Percentiles rank a stretch among this genome's conserved stretches.
Conservation (phyloP, 2,888 invertebrate species). For the Ornithoptera alexandrae region DNA sequence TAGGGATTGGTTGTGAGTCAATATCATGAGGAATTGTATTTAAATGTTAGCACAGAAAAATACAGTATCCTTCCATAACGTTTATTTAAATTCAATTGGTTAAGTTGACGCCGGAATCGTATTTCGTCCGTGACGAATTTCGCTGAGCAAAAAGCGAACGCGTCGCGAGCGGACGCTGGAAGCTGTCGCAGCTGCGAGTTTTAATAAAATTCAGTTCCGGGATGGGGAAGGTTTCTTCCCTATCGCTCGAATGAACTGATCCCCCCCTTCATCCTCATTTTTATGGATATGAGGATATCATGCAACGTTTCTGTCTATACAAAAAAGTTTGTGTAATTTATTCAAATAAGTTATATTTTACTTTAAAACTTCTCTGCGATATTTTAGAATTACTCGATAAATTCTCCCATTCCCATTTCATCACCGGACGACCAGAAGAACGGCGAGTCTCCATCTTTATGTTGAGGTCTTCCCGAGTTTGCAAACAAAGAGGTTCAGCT, state of each 20-base stretch:
- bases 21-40: no score
- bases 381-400: no score
- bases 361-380: no score
- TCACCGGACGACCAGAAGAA: no score
- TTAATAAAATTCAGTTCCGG: constrained; percentile 25
- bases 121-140: not conserved
- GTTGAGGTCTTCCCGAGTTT: no score
- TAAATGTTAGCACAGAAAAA: no score
- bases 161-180: not conserved
- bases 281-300: not conserved
- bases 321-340: not conserved
- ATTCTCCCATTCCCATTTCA: no score
- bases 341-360: no score
- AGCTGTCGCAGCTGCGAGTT: constrained; percentile 23
- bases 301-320: not conserved
- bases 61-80: no score
- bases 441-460: no score
- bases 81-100: not conserved
- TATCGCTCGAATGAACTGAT: constrained; percentile 1
- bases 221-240: constrained; percentile 17
- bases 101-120: not conserved
- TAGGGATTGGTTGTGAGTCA: no score
- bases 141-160: not conserved
- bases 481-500: no score
- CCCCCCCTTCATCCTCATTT: not conserved